Conservation (phyloP, 2,113 vertebrate genomes). For the Lates calcarifer region DNA sequence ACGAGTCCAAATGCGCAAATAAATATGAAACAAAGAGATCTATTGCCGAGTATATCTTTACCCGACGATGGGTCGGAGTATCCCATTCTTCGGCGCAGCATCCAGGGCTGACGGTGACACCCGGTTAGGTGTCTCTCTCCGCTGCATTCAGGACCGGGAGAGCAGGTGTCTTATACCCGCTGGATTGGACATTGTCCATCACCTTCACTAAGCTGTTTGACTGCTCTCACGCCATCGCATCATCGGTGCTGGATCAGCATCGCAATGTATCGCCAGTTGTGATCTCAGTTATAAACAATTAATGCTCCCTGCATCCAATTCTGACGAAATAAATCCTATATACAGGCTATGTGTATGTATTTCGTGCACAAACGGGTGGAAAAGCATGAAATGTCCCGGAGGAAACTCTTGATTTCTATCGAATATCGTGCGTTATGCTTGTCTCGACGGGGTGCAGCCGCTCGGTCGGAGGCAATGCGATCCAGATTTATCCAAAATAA, state of each 20-base stretch:
- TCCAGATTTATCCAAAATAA: constrained; percentile 39
- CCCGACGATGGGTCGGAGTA: constrained; percentile 94
- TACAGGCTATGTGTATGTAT: not conserved
- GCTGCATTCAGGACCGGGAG: constrained; percentile 80
- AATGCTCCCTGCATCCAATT: not conserved
- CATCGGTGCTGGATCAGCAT: constrained; percentile 62
- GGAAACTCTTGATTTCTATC: constrained; percentile 22
- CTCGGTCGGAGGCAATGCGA: constrained; percentile 34
- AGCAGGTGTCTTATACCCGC: constrained; percentile 54
- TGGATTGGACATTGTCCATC: constrained; percentile 69
- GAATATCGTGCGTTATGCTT: not conserved
- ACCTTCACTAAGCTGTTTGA: constrained; percentile 33
- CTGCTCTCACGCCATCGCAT: constrained; percentile 48
- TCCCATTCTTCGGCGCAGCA: constrained; percentile 88
- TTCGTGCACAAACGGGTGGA: not conserved
- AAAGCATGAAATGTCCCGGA: constrained; percentile 5
- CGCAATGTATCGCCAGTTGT: constrained; percentile 6
- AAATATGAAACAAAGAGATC: constrained; percentile 98
- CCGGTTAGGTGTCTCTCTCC: constrained; percentile 71
- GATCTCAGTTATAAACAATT: constrained; percentile 23
- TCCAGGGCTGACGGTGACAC: constrained; percentile 76
- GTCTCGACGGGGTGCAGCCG: constrained; percentile 31
- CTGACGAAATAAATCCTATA: not conserved
- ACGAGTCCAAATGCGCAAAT: constrained; percentile 98
- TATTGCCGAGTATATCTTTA: constrained; percentile 94